Conservation (phyloP, 2,797 vertebrate species). For the Avahi laniger region DNA sequence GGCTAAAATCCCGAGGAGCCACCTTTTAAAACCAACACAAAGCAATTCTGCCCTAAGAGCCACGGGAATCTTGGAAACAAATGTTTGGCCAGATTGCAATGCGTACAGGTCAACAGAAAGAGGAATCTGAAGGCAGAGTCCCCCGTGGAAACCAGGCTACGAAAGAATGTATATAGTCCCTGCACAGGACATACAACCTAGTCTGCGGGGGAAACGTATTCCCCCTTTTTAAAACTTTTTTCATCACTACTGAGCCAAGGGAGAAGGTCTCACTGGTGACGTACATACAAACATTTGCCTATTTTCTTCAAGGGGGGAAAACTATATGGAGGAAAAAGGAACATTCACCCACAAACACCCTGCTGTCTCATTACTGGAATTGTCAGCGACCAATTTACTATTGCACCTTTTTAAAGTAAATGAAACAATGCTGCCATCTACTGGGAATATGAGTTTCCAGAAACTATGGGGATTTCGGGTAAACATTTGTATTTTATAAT, state of each 20-base stretch:
- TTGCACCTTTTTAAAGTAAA: background rate
- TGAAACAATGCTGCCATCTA: constrained; percentile 87
- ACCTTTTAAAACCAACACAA: background rate
- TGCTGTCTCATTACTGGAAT: background rate
- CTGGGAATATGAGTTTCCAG: constrained; percentile 56
- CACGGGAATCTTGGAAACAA: background rate
- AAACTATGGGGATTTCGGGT: accelerated
- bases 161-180: background rate
- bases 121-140: background rate
- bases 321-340: background rate
- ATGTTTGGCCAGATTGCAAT: background rate
- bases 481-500: background rate
- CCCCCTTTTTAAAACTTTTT: background rate
- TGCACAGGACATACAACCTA: background rate
- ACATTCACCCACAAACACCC: background rate
- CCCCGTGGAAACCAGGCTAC: background rate
- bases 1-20: background rate
- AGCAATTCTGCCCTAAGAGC: background rate
- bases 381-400: background rate
- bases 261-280: background rate
- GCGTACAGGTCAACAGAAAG: background rate
- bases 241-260: background rate
- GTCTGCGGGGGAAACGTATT: accelerated
- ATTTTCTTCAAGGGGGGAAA: background rate
- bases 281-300: background rate